Evolutionary conservation across 2,113 vertebrate species (phyloP), one percentile per base, ranked within the genome.

Genomic region (Scomber japonicus): DNA sequence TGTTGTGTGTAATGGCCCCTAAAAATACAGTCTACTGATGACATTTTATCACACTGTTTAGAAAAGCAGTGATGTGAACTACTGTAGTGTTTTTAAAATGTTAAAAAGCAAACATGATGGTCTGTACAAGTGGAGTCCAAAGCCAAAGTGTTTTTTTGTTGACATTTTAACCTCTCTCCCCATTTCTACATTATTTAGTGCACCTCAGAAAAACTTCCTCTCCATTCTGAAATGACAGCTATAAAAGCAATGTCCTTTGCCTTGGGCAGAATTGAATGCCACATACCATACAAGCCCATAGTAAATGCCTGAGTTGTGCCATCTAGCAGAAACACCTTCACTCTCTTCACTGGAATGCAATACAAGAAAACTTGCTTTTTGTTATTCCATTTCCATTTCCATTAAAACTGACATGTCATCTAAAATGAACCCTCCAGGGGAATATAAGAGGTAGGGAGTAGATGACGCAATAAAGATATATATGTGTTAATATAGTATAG

Each of bases 331-430:
- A 94, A 87, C 91, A 86, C 92, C 89, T 80, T 77, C 69, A 78
- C 79, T 83, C 85, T 84, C 69, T 83, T 73, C 74, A 40, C 48
- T 71, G 84, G 69, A 88, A 81, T 69, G 75, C 85, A 90, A 91
- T 72, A 80, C 91, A 88, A 88, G 74, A 64, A 89, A 92, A 73
- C 72, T 77, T 91, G 91, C 89, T 81, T 93, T 94, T 93, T 94
- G 94, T 94, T 94, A 94, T 95, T 95, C 94, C 93, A 95, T 96
- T 94, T 86, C 92, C 84, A 92, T 93, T 94, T 93, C 96, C 95
- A 95, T 96, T 96, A 96, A 96, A 95, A 95, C 91, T 96, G 95
- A 96, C 94, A 94, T 95, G 95, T 95, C 89, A 95, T 96, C 95
- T 93, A 94, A 95, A 95, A 85, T 89, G 93, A 94, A 93, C 90